Evolutionary conservation across 2,113 vertebrate species (phyloP), one percentile per base, ranked within the genome.

Genomic region (Oncorhynchus gorbuscha): DNA sequence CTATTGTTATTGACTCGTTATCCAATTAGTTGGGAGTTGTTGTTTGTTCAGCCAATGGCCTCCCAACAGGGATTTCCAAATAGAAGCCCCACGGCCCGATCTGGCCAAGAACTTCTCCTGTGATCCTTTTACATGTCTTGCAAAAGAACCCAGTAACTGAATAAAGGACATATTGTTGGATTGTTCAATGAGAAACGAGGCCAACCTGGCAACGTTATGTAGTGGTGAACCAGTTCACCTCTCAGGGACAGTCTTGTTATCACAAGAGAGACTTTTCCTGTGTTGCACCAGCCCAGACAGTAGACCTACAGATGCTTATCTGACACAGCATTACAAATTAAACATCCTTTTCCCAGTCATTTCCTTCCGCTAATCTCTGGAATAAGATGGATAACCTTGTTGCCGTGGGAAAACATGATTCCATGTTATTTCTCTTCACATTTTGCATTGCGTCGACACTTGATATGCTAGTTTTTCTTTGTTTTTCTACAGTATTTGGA

Each of bases 291-390:
- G 65, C 71, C 75, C 70, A 79, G 72, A 79, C 79, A 80, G 78
- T 76, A 72, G 79, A 22, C 80, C 11, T 5, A 72, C 82, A 0
- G 91, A 92, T 93, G 83, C 76, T 84, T 89, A 93, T 93, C 91
- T 81, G 80, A 71, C 74, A 45, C 1, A 45, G 74, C 82, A 74
- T 61, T 65, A 76, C 75, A 71, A 67, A 77, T 88, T 81, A 91
- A 89, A 91, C 86, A 84, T 92, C 86, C 86, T 84, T 77, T 32
- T 79, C 85, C 76, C 71, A 69, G 86, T 86, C 55, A 80, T 84
- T 90, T 92, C 89, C 90, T 92, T 91, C 90, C 89, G 89, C 76
- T 81, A 16, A 16, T 74, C 79, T 68, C 55, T 7, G 78, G 73
- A 66, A 12, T 18, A 58, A 20, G 51, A 16, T 55, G 51, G 51